Evolutionary conservation across 2,113 vertebrate species (phyloP).

Genomic region (Sorex fumeus): DNA sequence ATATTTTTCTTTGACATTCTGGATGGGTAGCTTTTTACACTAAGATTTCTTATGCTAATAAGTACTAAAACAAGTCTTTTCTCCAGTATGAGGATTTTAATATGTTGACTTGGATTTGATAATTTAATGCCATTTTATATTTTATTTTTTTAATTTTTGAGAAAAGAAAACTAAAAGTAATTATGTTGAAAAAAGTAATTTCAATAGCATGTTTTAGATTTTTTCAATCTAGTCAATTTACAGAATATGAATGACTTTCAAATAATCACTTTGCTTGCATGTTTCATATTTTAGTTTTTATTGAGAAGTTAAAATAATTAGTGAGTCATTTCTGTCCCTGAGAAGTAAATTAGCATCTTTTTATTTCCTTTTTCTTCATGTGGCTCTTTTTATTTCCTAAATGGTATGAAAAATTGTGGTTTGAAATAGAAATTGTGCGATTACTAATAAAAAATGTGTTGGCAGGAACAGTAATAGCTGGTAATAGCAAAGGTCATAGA

Average conservation of each 20-base stretch:
- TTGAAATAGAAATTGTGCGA: slow-evolving; percentile 48
- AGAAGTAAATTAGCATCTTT: slow-evolving; percentile 32
- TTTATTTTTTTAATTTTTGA: slow-evolving; percentile 30
- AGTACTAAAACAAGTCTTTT: background rate
- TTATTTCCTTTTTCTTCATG: slow-evolving; percentile 53
- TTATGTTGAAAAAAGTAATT: background rate
- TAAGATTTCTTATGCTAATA: background rate
- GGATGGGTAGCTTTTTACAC: background rate
- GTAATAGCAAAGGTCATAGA: slow-evolving; percentile 20
- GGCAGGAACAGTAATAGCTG: background rate
- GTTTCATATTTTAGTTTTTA: background rate
- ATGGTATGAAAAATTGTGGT: slow-evolving; percentile 33
- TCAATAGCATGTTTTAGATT: background rate
- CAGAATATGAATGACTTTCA: slow-evolving; percentile 29
- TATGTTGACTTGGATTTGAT: background rate
- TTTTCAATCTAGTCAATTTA: background rate
- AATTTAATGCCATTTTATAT: background rate
- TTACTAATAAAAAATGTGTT: slow-evolving; percentile 34
- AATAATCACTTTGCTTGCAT: background rate
- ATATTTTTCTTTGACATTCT: background rate
- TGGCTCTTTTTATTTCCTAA: slow-evolving; percentile 53
- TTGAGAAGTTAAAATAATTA: slow-evolving; percentile 33
- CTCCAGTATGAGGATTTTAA: background rate
- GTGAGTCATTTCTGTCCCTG: background rate
- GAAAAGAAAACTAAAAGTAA: background rate